A percentile compares a stretch with the other conserved stretches of the same genome.
Evolutionary conservation across 53 echinoderm and acorn worm species (phyloP).

Genomic region (Crossaster papposus): DNA sequence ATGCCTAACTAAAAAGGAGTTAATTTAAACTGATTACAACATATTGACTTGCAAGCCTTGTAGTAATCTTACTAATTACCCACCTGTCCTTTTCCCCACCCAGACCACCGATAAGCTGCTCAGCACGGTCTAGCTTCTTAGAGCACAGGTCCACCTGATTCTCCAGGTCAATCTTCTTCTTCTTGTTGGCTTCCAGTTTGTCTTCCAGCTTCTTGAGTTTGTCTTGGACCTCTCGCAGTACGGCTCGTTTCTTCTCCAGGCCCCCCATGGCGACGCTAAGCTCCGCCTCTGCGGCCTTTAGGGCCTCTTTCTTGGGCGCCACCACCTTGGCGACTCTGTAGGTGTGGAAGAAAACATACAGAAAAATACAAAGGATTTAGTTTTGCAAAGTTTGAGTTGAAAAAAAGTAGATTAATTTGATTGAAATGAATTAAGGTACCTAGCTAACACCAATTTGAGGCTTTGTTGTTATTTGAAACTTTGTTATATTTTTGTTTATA

Average conservation of each 20-base stretch:
- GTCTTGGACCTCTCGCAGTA: constrained; percentile 93
- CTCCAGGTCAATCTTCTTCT: constrained; percentile 98
- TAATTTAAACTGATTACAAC: no score
- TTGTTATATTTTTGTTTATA: no score
- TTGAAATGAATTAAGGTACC: no score
- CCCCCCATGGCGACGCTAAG: constrained; percentile 86
- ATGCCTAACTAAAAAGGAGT: no score
- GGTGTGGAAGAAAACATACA: not conserved
- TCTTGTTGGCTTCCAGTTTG: constrained; percentile 98
- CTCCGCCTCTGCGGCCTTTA: constrained; percentile 88
- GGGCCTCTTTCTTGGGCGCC: constrained; percentile 90
- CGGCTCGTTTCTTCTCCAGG: constrained; percentile 90
- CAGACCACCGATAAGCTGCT: constrained; percentile 95
- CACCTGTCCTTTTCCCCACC: constrained; percentile 99
- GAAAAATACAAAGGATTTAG: no score
- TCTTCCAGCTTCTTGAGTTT: constrained; percentile 93
- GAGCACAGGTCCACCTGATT: constrained; percentile 97
- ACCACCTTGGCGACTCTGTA: constrained; percentile 98
- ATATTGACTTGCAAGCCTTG: not conserved
- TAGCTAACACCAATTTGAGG: no score
- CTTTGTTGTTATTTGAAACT: no score
- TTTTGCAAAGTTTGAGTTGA: no score
- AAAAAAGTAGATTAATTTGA: no score
- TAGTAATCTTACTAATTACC: not conserved
- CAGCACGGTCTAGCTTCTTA: constrained; percentile 97